phyloP scores from a whole-genome alignment of 2,113 vertebrate genomes.

The Tragelaphus imberbis region DNA sequence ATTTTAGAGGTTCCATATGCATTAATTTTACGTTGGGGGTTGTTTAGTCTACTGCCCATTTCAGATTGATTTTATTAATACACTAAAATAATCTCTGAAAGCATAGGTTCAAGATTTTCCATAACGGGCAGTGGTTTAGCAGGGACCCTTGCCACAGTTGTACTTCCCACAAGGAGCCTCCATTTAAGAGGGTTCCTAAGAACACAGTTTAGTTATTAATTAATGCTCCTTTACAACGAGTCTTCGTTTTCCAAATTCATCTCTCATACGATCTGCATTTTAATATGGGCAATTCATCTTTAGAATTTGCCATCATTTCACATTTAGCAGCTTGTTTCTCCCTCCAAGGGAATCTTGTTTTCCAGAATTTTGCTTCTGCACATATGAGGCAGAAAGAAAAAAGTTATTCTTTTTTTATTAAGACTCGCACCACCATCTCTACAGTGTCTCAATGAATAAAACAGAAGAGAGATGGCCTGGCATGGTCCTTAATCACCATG shows the following conservation, averaged over 20 bases:
- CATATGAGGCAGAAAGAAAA: not conserved
- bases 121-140: not conserved
- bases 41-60: not conserved
- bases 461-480: not conserved
- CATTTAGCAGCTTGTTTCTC: not conserved
- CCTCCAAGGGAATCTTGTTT: not conserved
- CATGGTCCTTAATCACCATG: not conserved
- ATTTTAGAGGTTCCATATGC: not conserved
- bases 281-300: not conserved
- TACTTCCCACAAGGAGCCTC: not conserved
- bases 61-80: not conserved
- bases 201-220: not conserved
- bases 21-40: not conserved
- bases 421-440: rapidly evolving
- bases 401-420: not conserved
- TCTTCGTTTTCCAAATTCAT: not conserved
- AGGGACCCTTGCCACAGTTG: too few relatives aligned
- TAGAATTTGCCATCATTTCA: not conserved
- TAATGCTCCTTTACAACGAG: not conserved
- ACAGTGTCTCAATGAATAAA: not conserved
- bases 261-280: not conserved
- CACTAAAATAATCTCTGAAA: not conserved
- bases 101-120: not conserved
- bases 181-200: not conserved
- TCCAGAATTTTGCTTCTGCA: not conserved